Percentiles rank a stretch among this genome's conserved stretches.
Evolutionary conservation across 2,113 vertebrate genomes (phyloP).

Genomic region (Todiramphus saurophagus): DNA sequence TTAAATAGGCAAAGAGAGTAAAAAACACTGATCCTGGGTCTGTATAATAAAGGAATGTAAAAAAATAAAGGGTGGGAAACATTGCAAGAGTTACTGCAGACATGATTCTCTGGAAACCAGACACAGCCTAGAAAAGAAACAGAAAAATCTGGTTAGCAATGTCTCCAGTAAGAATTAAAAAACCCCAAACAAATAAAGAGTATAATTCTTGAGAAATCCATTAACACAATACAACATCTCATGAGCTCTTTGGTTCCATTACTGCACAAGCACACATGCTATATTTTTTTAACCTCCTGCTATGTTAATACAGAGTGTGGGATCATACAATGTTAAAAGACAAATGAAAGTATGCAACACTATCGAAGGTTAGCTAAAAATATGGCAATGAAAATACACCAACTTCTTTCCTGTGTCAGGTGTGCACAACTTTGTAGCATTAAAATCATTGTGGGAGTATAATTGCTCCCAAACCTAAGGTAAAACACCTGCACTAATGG

Average conservation of each 20-base stretch:
- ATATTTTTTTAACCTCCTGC: background rate
- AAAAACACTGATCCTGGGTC: slow-evolving; percentile 95
- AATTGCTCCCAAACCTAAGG: background rate
- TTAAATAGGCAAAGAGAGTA: slow-evolving; percentile 92
- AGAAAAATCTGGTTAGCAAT: slow-evolving; percentile 36
- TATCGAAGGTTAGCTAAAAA: background rate
- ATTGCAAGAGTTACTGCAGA: slow-evolving; percentile 84
- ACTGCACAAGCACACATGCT: background rate
- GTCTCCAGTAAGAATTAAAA: background rate
- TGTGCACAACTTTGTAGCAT: background rate
- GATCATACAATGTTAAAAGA: background rate
- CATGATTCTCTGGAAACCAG: slow-evolving; percentile 82
- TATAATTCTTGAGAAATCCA: background rate
- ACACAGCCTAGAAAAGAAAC: slow-evolving; percentile 72
- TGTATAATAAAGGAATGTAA: slow-evolving; percentile 97
- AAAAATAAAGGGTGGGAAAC: slow-evolving; percentile 96
- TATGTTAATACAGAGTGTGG: background rate
- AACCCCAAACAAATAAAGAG: background rate
- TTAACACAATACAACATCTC: background rate
- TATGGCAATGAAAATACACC: accelerated
- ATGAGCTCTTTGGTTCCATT: background rate
- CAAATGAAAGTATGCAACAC: background rate
- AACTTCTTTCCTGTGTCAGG: background rate
- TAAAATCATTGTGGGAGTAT: background rate
- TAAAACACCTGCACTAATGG: background rate